Conservation (phyloP, 2,888 invertebrate species). For the Oligia latruncula region DNA sequence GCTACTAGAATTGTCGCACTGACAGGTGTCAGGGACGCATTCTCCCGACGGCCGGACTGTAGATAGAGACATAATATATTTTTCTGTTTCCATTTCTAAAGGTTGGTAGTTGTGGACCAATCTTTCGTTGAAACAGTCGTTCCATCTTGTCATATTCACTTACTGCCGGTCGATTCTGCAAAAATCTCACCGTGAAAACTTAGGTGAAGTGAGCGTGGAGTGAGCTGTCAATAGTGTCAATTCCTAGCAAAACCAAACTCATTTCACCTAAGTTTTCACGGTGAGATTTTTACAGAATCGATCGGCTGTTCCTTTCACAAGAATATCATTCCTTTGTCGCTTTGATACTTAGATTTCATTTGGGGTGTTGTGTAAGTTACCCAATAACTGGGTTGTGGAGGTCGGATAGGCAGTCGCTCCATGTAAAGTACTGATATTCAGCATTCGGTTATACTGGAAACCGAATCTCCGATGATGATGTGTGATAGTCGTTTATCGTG, state of each 20-base stretch:
- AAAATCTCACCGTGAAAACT: too few species aligned
- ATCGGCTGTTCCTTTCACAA: not conserved
- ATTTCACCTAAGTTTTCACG: too few species aligned
- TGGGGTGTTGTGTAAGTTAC: not conserved
- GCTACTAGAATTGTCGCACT: too few species aligned
- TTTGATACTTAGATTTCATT: not conserved
- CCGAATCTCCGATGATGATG: too few species aligned
- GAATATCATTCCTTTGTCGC: not conserved
- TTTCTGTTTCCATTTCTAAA: not conserved
- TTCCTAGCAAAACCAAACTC: too few species aligned
- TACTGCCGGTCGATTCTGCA: too few species aligned
- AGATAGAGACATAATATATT: not conserved
- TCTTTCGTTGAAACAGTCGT: not conserved
- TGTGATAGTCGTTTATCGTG: not conserved
- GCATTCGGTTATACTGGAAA: too few species aligned
- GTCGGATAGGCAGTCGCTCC: not conserved
- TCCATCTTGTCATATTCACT: not conserved
- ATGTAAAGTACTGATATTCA: not conserved
- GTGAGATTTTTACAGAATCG: too few species aligned
- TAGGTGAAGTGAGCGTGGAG: too few species aligned
- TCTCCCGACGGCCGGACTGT: too few species aligned
- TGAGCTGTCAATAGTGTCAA: too few species aligned
- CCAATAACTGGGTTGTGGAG: not conserved
- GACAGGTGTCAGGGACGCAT: too few species aligned
- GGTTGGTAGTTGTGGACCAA: not conserved